Percentiles rank a stretch among this genome's conserved stretches.
Evolutionary conservation across 2,888 invertebrate genomes (phyloP).

Genomic region (Sesia apiformis): DNA sequence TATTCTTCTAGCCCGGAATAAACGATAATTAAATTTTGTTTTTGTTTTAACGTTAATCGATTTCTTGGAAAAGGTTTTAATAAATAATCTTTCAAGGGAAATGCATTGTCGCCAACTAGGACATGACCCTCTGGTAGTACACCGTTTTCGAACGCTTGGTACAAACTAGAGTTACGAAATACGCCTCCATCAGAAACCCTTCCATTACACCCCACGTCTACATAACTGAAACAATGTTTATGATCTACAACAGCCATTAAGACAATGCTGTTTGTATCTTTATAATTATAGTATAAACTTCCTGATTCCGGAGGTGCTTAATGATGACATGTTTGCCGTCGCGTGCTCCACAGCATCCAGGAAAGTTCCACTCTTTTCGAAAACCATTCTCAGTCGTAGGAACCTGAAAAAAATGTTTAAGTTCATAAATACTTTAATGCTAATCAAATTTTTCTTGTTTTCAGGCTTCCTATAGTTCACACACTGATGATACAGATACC

Average conservation of each 20-base stretch:
- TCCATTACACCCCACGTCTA: not conserved
- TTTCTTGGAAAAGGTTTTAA: constrained; percentile 14
- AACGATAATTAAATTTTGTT: no score
- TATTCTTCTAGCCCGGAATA: no score
- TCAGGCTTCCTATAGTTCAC: no score
- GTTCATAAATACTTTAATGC: constrained; percentile 16
- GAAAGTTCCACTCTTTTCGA: no score
- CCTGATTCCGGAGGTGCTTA: constrained; percentile 10
- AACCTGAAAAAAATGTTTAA: constrained; percentile 11
- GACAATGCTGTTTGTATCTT: not conserved
- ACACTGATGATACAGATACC: no score
- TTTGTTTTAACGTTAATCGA: no score
- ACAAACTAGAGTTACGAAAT: constrained; percentile 9
- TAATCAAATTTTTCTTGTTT: no score
- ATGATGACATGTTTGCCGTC: no score
- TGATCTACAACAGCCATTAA: not conserved
- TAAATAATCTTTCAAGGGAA: constrained; percentile 12
- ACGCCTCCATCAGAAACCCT: constrained; percentile 8
- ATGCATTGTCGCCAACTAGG: constrained; percentile 12
- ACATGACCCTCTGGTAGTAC: constrained; percentile 12
- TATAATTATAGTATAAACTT: constrained; percentile 6
- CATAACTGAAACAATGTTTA: not conserved
- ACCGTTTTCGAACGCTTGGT: no score
- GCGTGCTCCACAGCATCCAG: no score
- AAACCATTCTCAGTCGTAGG: constrained; percentile 12